phyloP scores from a whole-genome alignment of 1,140 invertebrate genomes.

The Zophobas morio region DNA sequence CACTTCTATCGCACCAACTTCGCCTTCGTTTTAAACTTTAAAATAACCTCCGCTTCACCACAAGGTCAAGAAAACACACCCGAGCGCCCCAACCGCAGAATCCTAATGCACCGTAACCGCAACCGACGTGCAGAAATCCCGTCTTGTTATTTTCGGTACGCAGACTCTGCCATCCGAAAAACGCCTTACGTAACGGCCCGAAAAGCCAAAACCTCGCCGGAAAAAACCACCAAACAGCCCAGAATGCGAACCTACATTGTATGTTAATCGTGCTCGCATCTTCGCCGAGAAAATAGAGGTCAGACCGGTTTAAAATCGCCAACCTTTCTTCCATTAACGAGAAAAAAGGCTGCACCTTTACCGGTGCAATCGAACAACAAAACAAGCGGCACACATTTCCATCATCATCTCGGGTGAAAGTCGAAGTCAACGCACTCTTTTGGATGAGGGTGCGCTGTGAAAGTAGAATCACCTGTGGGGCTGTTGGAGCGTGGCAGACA shows the following conservation, averaged over 20 bases:
- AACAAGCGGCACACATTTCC: slow-evolving; percentile 29
- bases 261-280: slow-evolving; percentile 8
- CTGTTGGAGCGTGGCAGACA: too few species aligned
- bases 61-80: neutral
- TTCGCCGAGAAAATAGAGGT: slow-evolving; percentile 14
- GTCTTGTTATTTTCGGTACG: slow-evolving; percentile 4
- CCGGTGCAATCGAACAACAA: slow-evolving; percentile 7
- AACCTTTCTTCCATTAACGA: slow-evolving; percentile 1
- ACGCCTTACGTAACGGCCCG: slow-evolving; percentile 5
- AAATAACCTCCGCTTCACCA: too few species aligned
- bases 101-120: slow-evolving; percentile 16
- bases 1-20: too few species aligned
- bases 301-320: slow-evolving; percentile 16
- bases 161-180: neutral
- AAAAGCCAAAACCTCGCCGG: neutral
- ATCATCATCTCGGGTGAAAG: slow-evolving; percentile 19
- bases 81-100: slow-evolving; percentile 7
- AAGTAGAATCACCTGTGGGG: neutral
- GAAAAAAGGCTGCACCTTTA: slow-evolving; percentile 7
- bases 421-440: slow-evolving; percentile 30
- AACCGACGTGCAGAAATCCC: slow-evolving; percentile 23
- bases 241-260: neutral
- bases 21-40: too few species aligned
- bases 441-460: slow-evolving; percentile 30
- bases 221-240: too few species aligned